Evolutionary conservation across 2,797 vertebrate species (phyloP).

Genomic region (Pyrocephalus nanus): DNA sequence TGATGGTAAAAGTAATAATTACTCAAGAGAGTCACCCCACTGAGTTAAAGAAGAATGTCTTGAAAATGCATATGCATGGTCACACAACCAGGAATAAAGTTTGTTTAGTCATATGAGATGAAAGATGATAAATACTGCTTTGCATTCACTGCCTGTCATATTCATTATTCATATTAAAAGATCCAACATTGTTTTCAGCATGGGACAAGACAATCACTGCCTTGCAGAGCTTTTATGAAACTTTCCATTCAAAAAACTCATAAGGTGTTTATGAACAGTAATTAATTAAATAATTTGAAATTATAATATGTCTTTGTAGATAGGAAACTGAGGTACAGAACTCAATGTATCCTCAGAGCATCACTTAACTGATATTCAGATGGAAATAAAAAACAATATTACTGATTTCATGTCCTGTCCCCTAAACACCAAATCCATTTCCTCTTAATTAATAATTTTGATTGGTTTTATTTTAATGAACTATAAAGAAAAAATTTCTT

Average conservation of each 20-base stretch:
- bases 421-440: not conserved
- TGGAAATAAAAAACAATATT: not conserved
- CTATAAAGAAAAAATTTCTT: not conserved
- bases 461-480: constrained; percentile 21
- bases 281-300: not conserved
- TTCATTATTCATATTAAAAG: constrained; percentile 4
- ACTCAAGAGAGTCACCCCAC: not conserved
- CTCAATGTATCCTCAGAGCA: not conserved
- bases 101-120: constrained; percentile 22
- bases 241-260: not conserved
- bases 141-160: not conserved
- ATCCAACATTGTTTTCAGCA: not conserved
- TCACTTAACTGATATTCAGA: not conserved
- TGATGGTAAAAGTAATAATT: constrained; percentile 7
- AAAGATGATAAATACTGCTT: constrained; percentile 33
- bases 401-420: not conserved
- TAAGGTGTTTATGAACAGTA: not conserved
- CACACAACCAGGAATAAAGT: not conserved
- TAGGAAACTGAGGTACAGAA: not conserved
- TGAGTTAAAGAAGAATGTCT: not conserved
- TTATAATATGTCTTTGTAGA: not conserved
- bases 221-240: not conserved
- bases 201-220: not conserved
- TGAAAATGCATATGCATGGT: constrained; percentile 8
- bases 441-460: constrained; percentile 23